These are phyloP conservation scores for Acanthochromis polyacanthus DNA, from an alignment of 2,113 vertebrate genomes.

Conservation along the genomic window DNA sequence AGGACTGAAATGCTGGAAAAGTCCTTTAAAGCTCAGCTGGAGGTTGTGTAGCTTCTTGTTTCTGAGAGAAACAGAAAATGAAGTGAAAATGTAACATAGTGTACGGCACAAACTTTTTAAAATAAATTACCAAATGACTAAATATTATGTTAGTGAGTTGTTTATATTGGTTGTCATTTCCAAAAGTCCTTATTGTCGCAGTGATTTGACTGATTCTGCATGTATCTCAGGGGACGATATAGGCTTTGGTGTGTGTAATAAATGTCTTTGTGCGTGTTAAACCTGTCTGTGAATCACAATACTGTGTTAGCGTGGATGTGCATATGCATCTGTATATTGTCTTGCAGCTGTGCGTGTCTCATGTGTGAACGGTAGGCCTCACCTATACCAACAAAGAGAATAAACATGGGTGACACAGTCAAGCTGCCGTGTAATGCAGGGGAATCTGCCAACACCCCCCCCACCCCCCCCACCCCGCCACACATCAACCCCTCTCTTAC, in stretches of 20 bases:
- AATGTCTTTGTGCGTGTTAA: conserved; percentile 9
- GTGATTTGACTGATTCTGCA: no score
- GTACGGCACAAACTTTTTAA: no score
- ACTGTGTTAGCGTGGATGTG: neutral
- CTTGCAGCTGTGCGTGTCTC: conserved; percentile 7
- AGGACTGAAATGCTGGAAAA: no score
- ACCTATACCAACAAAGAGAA: conserved; percentile 75
- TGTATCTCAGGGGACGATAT: no score
- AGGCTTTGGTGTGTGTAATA: neutral
- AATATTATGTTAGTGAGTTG: no score
- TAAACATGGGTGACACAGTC: conserved; percentile 79
- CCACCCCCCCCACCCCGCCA: no score
- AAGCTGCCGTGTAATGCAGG: conserved; percentile 76
- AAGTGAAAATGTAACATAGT: no score
- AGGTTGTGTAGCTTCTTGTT: neutral
- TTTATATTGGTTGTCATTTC: no score
- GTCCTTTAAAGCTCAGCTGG: neutral
- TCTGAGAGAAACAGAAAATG: neutral
- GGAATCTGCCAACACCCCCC: conserved; percentile 64
- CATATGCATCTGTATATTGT: conserved; percentile 13
- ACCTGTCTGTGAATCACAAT: neutral
- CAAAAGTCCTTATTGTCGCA: no score
- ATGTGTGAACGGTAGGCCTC: conserved; percentile 47
- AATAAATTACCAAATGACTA: no score
- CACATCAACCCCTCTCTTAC: neutral